phyloP scores from a whole-genome alignment of 35 echinoderm and acorn worm genomes.

The Amphiura filiformis region DNA sequence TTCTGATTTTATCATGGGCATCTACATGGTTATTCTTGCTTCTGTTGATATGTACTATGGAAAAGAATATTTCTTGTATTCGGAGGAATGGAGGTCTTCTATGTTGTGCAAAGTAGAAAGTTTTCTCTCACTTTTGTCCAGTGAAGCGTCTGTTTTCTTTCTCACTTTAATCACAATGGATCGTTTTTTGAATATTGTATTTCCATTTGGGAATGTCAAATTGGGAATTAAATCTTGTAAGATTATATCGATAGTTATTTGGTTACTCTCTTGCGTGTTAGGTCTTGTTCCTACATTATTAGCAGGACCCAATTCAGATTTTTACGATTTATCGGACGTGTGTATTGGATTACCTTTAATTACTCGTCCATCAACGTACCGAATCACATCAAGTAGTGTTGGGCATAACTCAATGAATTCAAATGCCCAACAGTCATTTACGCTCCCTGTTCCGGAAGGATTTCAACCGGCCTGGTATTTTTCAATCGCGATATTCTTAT shows the following conservation, averaged over 20 bases:
- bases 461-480: not conserved
- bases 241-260: not conserved
- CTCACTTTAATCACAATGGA: slow-evolving; percentile 14
- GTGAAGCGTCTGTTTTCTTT: slow-evolving; percentile 37
- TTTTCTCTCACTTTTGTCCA: slow-evolving; percentile 17
- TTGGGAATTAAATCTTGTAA: not conserved
- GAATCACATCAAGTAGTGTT: not conserved
- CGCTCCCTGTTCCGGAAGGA: not conserved
- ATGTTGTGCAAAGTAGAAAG: slow-evolving; percentile 9
- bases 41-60: slow-evolving; percentile 22
- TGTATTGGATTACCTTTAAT: slow-evolving; percentile 26
- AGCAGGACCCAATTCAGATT: not conserved
- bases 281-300: not conserved
- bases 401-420: not conserved
- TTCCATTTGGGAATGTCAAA: not conserved
- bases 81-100: slow-evolving; percentile 11
- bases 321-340: slow-evolving; percentile 28
- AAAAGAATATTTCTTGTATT: not conserved
- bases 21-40: slow-evolving; percentile 47
- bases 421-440: not conserved
- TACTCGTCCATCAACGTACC: not conserved
- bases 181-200: slow-evolving; percentile 13
- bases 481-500: not conserved
- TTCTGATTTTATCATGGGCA: slow-evolving; percentile 71
- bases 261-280: not conserved